These are phyloP conservation scores for Sparidentex hasta DNA, from an alignment of 2,797 vertebrate species.

Conservation along the genomic window DNA sequence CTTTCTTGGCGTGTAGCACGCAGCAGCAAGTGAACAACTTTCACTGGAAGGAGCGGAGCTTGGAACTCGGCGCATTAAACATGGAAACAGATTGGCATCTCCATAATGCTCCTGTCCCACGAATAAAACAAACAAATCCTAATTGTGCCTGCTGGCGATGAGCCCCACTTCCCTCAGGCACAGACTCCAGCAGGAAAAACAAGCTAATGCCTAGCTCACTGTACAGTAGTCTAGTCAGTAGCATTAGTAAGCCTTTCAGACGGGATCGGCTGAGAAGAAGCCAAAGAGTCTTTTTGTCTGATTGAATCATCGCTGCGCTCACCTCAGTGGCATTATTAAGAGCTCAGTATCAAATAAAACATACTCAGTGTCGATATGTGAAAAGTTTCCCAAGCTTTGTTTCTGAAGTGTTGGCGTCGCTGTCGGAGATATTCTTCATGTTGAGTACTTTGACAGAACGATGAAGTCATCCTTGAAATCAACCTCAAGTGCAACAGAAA, in stretches of 20 bases:
- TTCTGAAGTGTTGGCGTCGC: background rate
- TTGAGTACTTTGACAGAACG: background rate
- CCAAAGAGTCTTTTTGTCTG: background rate
- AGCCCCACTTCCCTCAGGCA: background rate
- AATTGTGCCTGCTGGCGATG: conserved; percentile 11
- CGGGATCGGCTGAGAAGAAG: background rate
- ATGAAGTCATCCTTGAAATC: conserved; percentile 5
- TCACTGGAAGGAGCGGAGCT: conserved; percentile 12
- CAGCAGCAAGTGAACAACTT: background rate
- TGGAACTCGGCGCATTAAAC: background rate
- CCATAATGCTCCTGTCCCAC: conserved; percentile 13
- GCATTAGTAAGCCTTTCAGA: background rate
- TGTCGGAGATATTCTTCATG: background rate
- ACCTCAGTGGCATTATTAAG: background rate
- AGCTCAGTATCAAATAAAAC: conserved; percentile 11
- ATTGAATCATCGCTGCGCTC: background rate
- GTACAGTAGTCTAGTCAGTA: background rate
- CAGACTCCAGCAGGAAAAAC: background rate
- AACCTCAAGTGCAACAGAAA: background rate
- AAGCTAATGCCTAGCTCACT: background rate
- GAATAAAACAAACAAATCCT: conserved; percentile 9
- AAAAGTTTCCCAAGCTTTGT: background rate
- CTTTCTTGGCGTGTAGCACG: conserved; percentile 5
- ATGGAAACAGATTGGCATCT: conserved; percentile 22
- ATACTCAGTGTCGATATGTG: background rate